These are phyloP conservation scores for Electrophaes corylata DNA, from an alignment of 2,888 invertebrate species.

Conservation along the genomic window DNA sequence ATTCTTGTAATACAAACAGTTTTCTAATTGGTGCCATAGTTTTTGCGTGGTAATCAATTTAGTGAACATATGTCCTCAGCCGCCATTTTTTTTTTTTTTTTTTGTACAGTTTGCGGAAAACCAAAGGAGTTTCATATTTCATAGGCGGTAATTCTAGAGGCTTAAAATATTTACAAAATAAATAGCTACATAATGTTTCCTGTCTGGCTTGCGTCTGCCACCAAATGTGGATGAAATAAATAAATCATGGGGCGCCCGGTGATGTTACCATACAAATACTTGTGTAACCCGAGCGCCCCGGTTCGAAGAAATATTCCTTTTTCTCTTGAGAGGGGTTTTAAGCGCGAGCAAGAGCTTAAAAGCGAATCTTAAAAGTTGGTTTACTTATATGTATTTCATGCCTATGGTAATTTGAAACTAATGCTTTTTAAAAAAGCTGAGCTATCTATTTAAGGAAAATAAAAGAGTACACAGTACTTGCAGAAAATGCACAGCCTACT, in stretches of 20 bases:
- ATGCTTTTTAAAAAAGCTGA: neutral
- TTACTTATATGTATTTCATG: neutral
- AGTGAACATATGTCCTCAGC: too few relatives aligned
- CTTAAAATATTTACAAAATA: neutral
- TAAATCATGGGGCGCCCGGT: conserved; percentile 11
- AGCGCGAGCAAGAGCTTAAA: neutral
- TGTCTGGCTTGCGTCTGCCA: conserved; percentile 8
- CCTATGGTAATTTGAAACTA: neutral
- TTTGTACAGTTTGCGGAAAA: too few relatives aligned
- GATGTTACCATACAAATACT: conserved; percentile 19
- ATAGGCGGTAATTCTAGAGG: too few relatives aligned
- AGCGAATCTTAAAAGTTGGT: neutral
- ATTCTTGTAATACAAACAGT: too few relatives aligned
- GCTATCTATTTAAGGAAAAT: neutral
- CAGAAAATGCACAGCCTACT: neutral
- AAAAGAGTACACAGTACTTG: neutral
- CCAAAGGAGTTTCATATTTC: too few relatives aligned
- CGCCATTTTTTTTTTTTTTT: too few relatives aligned
- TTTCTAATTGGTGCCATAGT: too few relatives aligned
- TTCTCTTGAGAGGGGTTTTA: conserved; percentile 7
- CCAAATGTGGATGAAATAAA: conserved; percentile 14
- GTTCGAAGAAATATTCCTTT: conserved; percentile 5
- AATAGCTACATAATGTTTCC: conserved; percentile 1
- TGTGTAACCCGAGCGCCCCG: conserved; percentile 1
- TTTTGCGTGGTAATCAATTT: too few relatives aligned